A percentile compares a stretch with the other conserved stretches of the same genome.
phyloP scores from a whole-genome alignment of 2,113 vertebrate species.

The Donacobius atricapilla region DNA sequence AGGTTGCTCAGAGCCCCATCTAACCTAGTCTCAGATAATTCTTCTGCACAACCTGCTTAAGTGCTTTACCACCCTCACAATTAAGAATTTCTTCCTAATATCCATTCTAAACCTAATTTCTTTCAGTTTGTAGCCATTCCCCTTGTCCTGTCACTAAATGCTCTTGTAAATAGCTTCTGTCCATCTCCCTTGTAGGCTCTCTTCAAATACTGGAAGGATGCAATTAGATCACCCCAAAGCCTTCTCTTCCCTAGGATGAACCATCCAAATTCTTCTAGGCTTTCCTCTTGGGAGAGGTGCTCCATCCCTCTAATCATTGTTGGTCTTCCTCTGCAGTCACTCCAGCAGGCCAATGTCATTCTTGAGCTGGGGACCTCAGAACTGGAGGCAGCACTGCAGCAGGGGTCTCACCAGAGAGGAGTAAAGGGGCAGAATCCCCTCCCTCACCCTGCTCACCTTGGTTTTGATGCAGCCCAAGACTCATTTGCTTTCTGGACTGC shows the following conservation, averaged over 20 bases:
- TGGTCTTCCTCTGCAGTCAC: not conserved
- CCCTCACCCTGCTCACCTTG: not conserved
- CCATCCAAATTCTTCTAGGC: not conserved
- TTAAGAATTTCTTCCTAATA: not conserved
- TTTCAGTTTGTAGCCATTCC: not conserved
- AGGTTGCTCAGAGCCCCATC: not conserved
- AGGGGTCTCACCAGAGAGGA: not conserved
- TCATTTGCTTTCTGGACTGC: not conserved
- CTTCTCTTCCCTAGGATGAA: not conserved
- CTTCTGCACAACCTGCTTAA: not conserved
- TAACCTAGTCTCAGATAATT: not conserved
- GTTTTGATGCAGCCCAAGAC: not conserved
- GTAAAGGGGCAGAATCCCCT: not conserved
- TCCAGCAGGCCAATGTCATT: rapidly evolving
- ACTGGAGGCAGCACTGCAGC: not conserved
- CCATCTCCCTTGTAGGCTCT: not conserved
- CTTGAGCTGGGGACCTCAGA: not conserved
- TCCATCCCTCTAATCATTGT: not conserved
- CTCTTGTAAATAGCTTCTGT: not conserved
- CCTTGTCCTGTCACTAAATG: not conserved
- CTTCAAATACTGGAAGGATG: not conserved
- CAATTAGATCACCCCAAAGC: not conserved
- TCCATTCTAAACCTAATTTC: not conserved
- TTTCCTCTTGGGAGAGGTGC: not conserved
- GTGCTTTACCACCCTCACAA: not conserved